Conservation (phyloP, 2,797 vertebrate species). For the Myotis vivesi region DNA sequence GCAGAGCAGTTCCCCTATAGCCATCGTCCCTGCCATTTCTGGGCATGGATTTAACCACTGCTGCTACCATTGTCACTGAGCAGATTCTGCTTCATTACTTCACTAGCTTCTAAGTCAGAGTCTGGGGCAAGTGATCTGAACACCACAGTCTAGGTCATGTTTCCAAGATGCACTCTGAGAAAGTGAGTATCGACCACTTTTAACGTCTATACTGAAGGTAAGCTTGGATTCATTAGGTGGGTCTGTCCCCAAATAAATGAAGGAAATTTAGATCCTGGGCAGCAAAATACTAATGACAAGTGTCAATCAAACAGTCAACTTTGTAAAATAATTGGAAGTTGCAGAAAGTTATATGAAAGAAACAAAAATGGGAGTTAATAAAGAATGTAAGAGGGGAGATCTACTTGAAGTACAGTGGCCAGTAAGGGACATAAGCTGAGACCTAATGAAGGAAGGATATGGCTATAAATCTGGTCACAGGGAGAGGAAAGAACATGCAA, state of each 20-base stretch:
- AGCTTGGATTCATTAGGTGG: background rate
- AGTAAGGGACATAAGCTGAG: background rate
- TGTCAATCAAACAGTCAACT: background rate
- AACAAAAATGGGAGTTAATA: background rate
- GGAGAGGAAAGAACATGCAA: background rate
- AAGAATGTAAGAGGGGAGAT: background rate
- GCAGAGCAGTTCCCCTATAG: background rate
- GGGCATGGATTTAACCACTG: background rate
- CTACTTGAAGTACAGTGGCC: background rate
- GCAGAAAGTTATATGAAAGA: background rate
- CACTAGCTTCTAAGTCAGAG: background rate
- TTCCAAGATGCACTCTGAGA: background rate
- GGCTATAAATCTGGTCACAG: background rate
- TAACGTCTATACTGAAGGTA: background rate
- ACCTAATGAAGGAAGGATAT: background rate
- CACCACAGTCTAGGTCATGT: background rate
- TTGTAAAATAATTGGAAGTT: background rate
- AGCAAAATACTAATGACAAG: background rate
- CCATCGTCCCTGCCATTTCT: background rate
- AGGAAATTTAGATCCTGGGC: background rate
- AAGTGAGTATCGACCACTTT: background rate
- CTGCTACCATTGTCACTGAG: background rate
- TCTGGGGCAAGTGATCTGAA: background rate
- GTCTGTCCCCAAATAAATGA: background rate
- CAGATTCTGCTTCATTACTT: background rate